Evolutionary conservation across 2,113 vertebrate genomes (phyloP).

Genomic region (Helogale parvula): DNA sequence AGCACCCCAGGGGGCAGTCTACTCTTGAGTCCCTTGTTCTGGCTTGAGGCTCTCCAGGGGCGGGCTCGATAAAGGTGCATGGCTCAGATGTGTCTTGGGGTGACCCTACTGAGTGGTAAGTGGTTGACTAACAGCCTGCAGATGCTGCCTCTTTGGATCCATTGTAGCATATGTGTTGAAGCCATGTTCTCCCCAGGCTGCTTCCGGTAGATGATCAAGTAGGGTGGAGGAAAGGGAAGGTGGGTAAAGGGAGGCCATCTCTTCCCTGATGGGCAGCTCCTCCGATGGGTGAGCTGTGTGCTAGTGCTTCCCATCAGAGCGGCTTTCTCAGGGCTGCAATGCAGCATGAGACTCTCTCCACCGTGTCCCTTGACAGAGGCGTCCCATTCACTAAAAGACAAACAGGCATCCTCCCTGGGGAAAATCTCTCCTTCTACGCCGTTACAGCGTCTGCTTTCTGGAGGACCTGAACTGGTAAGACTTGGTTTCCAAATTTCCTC

Average conservation of each 20-base stretch:
- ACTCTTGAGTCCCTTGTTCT: background rate
- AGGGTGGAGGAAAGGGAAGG: accelerated
- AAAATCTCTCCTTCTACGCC: background rate
- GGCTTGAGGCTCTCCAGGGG: too few relatives aligned
- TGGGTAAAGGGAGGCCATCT: background rate
- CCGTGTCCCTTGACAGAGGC: background rate
- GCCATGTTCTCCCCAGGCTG: background rate
- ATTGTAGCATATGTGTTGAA: background rate
- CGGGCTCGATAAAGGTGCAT: accelerated
- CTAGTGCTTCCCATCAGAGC: background rate
- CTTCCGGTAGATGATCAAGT: background rate
- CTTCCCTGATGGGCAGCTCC: background rate
- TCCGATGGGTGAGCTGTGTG: accelerated
- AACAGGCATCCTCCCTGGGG: background rate
- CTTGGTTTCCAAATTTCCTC: background rate
- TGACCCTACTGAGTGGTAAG: background rate
- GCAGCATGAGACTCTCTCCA: background rate
- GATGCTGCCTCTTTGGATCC: background rate
- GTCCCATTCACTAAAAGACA: background rate
- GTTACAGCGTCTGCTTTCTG: background rate
- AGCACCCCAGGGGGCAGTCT: background rate
- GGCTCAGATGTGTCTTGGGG: background rate
- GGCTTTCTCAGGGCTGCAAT: background rate
- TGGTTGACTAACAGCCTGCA: background rate
- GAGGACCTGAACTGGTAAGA: background rate